Base-by-base conservation (phyloP, 2,797 vertebrate species). In the Sebastes alutus region DNA sequence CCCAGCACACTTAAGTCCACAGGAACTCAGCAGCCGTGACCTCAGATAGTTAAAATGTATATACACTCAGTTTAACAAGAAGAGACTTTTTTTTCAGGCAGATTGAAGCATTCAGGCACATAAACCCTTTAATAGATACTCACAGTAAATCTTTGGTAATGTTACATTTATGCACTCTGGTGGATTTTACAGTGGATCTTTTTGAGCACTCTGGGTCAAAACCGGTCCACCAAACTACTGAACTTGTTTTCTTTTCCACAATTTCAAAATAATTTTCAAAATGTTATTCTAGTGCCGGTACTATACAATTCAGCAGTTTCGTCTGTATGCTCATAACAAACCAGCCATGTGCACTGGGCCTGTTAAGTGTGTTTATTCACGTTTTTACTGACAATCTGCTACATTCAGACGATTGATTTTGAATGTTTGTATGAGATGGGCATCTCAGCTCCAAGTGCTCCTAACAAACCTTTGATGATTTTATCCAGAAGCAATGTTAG, bases 1-100 rank as follows among this genome's bases (percentile, higher is more conserved):
- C 29, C 18, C 7, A 68, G 81, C 55, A 72, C 76, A 76, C 54
- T 49, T 49, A 30, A 80, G 38, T 79, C 89, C 86, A 85, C 81
- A 77, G 84, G 81, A 88, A 82, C 85, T 72, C 81, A 69, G 68
- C 76, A 92, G 77, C 68, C 71, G 75, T 66, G 67, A 87, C 55
- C 69, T 81, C 71, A 89, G 79, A 85, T 68, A 67, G 59, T 81
- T 54, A 75, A 69, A 82, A 75, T 88, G 82, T 79, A 63, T 60
- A 70, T 72, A 80, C 77, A 72, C 74, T 75, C 64, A 79, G 72
- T 84, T 78, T 72, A 76, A 88, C 87, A 73, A 87, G 85, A 55
- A 65, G 35, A 64, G 85, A 71, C 62, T 22, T 3, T 30, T 84
- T 29, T 83, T 66, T 56, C 10, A 61, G 52, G 14, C 58, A 69